Conservation (phyloP, 2,797 vertebrate genomes). For the Phalanger gymnotis region DNA sequence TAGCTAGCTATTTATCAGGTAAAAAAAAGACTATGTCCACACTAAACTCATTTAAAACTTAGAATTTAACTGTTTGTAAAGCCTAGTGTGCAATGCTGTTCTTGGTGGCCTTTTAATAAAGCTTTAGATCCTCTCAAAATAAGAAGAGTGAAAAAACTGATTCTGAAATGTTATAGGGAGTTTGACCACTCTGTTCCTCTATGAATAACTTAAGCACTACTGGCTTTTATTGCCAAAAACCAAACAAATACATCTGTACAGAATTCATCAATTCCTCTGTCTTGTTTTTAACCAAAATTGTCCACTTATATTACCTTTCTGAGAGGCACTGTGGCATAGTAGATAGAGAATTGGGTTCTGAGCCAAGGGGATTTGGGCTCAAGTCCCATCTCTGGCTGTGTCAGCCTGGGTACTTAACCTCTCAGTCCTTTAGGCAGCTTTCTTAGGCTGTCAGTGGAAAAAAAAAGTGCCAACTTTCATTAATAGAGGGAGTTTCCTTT, state of each 20-base stretch:
- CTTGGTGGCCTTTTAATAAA: conserved; percentile 59
- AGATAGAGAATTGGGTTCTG: background rate
- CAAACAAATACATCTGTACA: background rate
- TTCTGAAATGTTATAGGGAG: conserved; percentile 30
- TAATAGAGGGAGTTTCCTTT: background rate
- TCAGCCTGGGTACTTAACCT: background rate
- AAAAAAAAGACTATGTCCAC: conserved; percentile 49
- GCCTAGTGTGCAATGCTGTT: conserved; percentile 52
- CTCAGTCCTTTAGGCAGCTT: background rate
- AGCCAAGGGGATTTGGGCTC: background rate
- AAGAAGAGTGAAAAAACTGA: conserved; percentile 31
- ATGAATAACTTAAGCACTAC: conserved; percentile 44
- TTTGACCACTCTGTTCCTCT: conserved; percentile 41
- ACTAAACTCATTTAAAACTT: conserved; percentile 42
- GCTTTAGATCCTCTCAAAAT: conserved; percentile 17
- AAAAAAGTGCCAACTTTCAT: background rate
- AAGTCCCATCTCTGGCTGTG: background rate
- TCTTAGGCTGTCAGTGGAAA: background rate
- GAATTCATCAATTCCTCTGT: conserved; percentile 25
- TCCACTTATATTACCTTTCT: conserved; percentile 54
- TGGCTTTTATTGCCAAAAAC: conserved; percentile 35
- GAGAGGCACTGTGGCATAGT: background rate
- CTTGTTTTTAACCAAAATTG: conserved; percentile 50
- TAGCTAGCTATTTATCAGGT: conserved; percentile 51
- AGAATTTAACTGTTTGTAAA: conserved; percentile 47